Conservation (phyloP, 2,797 vertebrate genomes). For the Triplophysa yarkandensis region DNA sequence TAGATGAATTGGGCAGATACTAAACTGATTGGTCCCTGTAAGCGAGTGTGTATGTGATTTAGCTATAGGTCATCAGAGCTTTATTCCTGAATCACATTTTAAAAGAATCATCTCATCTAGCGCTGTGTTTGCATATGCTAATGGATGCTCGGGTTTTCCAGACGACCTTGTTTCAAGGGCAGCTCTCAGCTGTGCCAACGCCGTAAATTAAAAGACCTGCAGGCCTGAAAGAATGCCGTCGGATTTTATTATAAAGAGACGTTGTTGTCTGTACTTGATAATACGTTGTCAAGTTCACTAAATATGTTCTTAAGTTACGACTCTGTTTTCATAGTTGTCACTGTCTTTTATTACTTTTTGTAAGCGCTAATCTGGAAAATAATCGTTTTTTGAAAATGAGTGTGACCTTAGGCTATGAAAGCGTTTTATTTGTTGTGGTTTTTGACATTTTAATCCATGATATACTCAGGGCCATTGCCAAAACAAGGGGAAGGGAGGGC, state of each 20-base stretch:
- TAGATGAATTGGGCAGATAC: slow-evolving; percentile 33
- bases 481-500: not conserved
- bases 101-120: slow-evolving; percentile 38
- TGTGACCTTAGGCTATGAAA: not conserved
- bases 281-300: not conserved
- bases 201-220: slow-evolving; percentile 17
- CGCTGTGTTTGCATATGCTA: slow-evolving; percentile 37
- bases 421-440: not conserved
- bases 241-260: slow-evolving; percentile 15
- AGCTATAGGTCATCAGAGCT: slow-evolving; percentile 29
- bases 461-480: not conserved
- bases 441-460: not conserved
- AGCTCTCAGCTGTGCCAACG: slow-evolving; percentile 10
- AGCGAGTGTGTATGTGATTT: slow-evolving; percentile 23
- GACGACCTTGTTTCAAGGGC: slow-evolving; percentile 44
- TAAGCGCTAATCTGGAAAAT: not conserved
- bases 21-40: slow-evolving; percentile 29
- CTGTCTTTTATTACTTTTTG: not conserved
- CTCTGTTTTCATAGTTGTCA: not conserved
- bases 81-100: slow-evolving; percentile 41
- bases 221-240: slow-evolving; percentile 15
- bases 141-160: slow-evolving; percentile 27
- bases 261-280: not conserved
- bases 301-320: not conserved
- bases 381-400: not conserved